phyloP scores from a whole-genome alignment of 2,888 invertebrate genomes.

The Noctuana brunneofusca region DNA sequence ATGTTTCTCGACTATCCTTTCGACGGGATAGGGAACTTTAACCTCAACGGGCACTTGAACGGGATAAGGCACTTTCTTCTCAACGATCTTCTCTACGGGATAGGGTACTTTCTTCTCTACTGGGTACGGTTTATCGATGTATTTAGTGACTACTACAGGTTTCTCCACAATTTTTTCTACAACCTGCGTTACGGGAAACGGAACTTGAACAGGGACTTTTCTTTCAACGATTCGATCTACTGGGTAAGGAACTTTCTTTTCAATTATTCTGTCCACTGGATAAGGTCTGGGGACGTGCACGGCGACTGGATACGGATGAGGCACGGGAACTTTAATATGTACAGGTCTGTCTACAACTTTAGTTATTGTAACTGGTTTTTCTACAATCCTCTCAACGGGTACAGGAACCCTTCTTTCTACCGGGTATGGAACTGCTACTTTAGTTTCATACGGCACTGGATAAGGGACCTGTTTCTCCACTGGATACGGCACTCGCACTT shows the following conservation, averaged over 20 bases:
- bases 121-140: constrained; percentile 72
- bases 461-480: constrained; percentile 78
- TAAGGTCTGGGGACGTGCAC: constrained; percentile 69
- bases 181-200: constrained; percentile 75
- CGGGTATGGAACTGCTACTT: constrained; percentile 75
- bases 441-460: constrained; percentile 69
- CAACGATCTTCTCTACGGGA: constrained; percentile 75
- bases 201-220: constrained; percentile 66
- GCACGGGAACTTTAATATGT: constrained; percentile 68
- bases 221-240: constrained; percentile 79
- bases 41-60: constrained; percentile 81
- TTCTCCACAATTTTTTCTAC: constrained; percentile 83
- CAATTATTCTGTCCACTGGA: constrained; percentile 79
- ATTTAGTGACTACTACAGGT: constrained; percentile 75
- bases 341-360: constrained; percentile 71
- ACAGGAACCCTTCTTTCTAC: constrained; percentile 71
- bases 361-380: constrained; percentile 80
- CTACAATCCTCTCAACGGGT: constrained; percentile 76
- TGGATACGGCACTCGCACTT: constrained; percentile 73
- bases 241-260: constrained; percentile 73
- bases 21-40: constrained; percentile 72
- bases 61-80: constrained; percentile 80
- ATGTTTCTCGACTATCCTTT: constrained; percentile 71
- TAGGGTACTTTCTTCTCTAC: constrained; percentile 75
- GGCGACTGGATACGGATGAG: constrained; percentile 65